phyloP scores from a whole-genome alignment of 2,888 invertebrate genomes.

The Lasioglossum zephyrum region DNA sequence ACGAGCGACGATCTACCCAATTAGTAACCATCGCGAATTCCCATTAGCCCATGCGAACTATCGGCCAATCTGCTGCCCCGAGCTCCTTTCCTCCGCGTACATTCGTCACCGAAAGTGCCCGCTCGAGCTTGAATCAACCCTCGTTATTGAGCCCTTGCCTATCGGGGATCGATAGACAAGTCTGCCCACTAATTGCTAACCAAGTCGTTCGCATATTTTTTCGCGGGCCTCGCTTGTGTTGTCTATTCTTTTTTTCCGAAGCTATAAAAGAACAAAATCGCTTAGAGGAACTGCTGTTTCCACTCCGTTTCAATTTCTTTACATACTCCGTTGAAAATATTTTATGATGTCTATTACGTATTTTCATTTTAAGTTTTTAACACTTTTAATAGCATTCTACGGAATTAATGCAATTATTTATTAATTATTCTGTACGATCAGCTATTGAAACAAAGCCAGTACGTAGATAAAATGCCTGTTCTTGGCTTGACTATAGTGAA shows the following conservation, averaged over 20 bases:
- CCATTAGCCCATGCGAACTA: constrained; percentile 75
- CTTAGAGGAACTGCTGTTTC: not conserved
- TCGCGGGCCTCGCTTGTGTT: not conserved
- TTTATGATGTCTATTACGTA: not conserved
- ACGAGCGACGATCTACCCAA: constrained; percentile 78
- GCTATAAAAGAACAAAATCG: not conserved
- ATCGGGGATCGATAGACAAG: not conserved
- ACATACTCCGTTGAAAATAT: not conserved
- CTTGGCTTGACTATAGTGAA: no score
- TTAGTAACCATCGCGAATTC: constrained; percentile 78
- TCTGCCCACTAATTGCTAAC: not conserved
- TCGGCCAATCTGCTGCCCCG: constrained; percentile 66
- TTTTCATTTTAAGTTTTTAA: not conserved
- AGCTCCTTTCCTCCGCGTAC: constrained; percentile 56
- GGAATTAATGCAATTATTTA: no score
- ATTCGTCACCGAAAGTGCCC: constrained; percentile 68
- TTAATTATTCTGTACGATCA: not conserved
- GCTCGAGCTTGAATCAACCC: constrained; percentile 19
- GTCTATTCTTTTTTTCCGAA: not conserved
- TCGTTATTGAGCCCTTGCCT: constrained; percentile 1
- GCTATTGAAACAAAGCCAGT: not conserved
- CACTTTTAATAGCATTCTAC: no score
- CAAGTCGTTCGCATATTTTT: not conserved
- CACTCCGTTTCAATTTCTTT: not conserved
- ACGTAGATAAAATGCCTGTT: no score